Percentiles rank a stretch among this genome's conserved stretches.
phyloP scores from a whole-genome alignment of 2,797 vertebrate genomes.

The Hippoglossus hippoglossus region DNA sequence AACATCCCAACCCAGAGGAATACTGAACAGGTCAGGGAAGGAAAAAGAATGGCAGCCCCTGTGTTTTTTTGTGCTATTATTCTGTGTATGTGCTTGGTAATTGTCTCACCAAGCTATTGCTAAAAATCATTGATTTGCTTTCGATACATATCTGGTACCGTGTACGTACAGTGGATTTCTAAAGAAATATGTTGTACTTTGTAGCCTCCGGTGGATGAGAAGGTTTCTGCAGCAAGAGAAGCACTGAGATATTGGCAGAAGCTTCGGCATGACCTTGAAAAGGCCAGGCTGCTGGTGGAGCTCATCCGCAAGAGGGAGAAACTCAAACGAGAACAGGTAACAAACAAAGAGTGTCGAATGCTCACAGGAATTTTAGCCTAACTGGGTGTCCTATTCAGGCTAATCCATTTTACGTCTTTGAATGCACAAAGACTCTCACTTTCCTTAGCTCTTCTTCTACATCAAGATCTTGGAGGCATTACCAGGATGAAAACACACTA shows the following conservation, averaged over 20 bases:
- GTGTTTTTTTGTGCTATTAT: not conserved
- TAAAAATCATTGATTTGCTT: not conserved
- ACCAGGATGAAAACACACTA: no score
- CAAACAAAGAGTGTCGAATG: not conserved
- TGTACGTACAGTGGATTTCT: not conserved
- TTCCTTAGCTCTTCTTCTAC: no score
- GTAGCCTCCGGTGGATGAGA: conserved; percentile 89
- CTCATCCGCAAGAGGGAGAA: conserved; percentile 89
- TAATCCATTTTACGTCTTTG: not conserved
- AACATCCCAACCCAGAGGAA: conserved; percentile 91
- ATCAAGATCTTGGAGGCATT: no score
- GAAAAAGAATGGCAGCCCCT: not conserved
- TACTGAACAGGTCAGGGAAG: conserved; percentile 88
- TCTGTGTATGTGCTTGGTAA: not conserved
- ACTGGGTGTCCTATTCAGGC: not conserved
- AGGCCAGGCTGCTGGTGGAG: conserved; percentile 94
- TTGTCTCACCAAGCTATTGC: no score
- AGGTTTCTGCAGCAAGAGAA: conserved; percentile 92
- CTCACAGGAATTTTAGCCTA: no score
- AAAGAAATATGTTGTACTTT: conserved; percentile 32
- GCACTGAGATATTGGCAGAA: conserved; percentile 99
- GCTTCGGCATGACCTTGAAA: conserved; percentile 95
- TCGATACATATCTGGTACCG: not conserved
- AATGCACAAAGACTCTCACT: no score
- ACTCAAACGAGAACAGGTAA: conserved; percentile 90